Base-by-base conservation (phyloP, 1,140 invertebrate species). In the Glomeris maerens region DNA sequence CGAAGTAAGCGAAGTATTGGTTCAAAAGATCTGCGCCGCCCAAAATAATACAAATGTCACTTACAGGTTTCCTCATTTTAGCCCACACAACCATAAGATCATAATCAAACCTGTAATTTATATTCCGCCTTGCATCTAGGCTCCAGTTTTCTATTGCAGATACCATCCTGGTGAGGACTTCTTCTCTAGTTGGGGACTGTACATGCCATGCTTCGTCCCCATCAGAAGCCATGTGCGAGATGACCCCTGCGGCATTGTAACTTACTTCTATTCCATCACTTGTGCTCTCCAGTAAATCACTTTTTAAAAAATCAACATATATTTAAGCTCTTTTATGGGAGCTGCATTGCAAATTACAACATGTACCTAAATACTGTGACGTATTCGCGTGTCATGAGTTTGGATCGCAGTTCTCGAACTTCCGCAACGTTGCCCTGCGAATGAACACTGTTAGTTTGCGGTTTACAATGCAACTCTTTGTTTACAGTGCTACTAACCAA, bases 241-340 rank as follows among this genome's bases (percentile, higher is more conserved):
- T 72, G 5, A 98, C 91, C 21, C 93, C 93, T 10, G 90, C 90
- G 17, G 92, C 89, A 72, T 97, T 97, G 68, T 98, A 97, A 60
- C 87, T 90, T 42, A 93, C 88, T 77, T 98, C 93, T 55, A 97
- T 97, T 25, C 90, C 91, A 70, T 96, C 92, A 60, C 81, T 84
- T 7, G 74, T 72, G 1, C 86, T 89, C 49, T 83, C 78, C 7
- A 97, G 68, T 10, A 98, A 71, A 36, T 81, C 74, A 55, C 84
- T 80, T 66, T 27, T 66, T 53, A 28, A 59, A 38, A 57, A 50
- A 50, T n/a, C n/a, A n/a, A n/a, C n/a, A n/a, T n/a, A n/a, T n/a
- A n/a, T n/a, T n/a, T n/a, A n/a, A n/a, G n/a, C n/a, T n/a, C n/a
- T n/a, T n/a, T n/a, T n/a, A n/a, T n/a, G n/a, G n/a, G n/a, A 10